Evolutionary conservation across 1,140 invertebrate species (phyloP), one percentile per base, ranked within the genome.

Genomic region (Lepidotrigona ventralis): DNA sequence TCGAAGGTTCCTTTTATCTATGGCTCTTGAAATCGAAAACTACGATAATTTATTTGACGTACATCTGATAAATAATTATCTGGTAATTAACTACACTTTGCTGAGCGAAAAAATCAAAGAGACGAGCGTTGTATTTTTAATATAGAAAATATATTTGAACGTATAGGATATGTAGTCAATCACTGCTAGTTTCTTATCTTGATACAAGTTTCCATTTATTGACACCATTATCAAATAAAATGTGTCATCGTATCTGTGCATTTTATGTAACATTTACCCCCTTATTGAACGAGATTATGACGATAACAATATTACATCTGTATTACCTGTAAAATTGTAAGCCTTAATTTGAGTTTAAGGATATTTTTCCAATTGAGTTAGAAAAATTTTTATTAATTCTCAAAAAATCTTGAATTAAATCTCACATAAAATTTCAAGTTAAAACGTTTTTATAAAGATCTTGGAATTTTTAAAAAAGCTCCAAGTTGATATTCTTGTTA

Each of bases 201-300:
- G 26, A 72, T 73, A 26, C 14, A 73, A 73, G 29, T 23, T 58
- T 58, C 14, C 21, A 15, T 14, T 58, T 39, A 39, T 76, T 64
- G 33, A 46, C 46, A 63, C 14, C 33, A n/a, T 76, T 58, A 63
- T 76, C 73, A 23, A 19, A 46, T 76, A 26, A 74, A 58, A 19
- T 21, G 21, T 39, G 12, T 0, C 60, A 63, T 14, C 0, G 9
- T 51, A 51, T 46, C 69, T 19, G 21, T 23, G n/a, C 19, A 53
- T 19, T 71, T 26, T 15, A n/a, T 71, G n/a, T 51, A 2, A 26
- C 26, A 71, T 51, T 46, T 71, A 51, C 9, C n/a, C 21, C 2
- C 14, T 21, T 46, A 15, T 15, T 46, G 14, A 70, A 69, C 21
- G 21, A 39, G 21, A 39, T 33, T 46, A 23, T 15, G 23, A 12